Base-by-base conservation (phyloP, 2,113 vertebrate genomes). In the Callopanchax toddi region DNA sequence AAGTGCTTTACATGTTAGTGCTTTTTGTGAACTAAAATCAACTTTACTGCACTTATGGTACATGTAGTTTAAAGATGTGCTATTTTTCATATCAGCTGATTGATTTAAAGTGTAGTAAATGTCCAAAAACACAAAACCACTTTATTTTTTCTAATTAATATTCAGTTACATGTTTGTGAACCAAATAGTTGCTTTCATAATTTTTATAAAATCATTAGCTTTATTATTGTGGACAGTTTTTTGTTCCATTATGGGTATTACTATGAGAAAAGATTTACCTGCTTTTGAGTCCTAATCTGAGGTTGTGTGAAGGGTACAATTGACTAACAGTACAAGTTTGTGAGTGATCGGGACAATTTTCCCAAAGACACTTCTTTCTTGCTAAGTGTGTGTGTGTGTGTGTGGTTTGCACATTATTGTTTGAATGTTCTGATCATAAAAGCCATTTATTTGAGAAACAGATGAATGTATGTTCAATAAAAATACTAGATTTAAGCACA, bases 391-490 rank as follows among this genome's bases (percentile, higher is more conserved):
- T 60, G 61, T 54, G 13, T 52, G 59, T 54, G 67, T 76, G 64
- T 34, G 26, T 36, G 71, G 57, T 77, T 77, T 83, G 81, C 81
- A 86, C 81, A 82, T 81, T 21, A 23, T 70, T 57, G 40, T 67
- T 76, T 83, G 76, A 84, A 83, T 88, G 75, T 85, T 74, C 52
- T 64, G 62, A 82, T 80, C 67, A 80, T 73, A 84, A n/a, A 32
- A 85, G 78, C 79, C 78, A 81, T 86, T 85, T 67, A 87, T 78
- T 81, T 81, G 54, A 81, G 53, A 75, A 79, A 74, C 67, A 73
- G 67, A 68, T 74, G 67, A 60, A 88, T 71, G 67, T 79, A 75
- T 85, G 73, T 84, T 84, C 61, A 91, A 87, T 87, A 88, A 91
- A 89, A 54, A 71, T 72, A 55, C 60, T 44, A 69, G 79, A 79